A percentile compares a stretch with the other conserved stretches of the same genome.
phyloP scores from a whole-genome alignment of 2,888 invertebrate genomes.

The Helobdella robusta region DNA sequence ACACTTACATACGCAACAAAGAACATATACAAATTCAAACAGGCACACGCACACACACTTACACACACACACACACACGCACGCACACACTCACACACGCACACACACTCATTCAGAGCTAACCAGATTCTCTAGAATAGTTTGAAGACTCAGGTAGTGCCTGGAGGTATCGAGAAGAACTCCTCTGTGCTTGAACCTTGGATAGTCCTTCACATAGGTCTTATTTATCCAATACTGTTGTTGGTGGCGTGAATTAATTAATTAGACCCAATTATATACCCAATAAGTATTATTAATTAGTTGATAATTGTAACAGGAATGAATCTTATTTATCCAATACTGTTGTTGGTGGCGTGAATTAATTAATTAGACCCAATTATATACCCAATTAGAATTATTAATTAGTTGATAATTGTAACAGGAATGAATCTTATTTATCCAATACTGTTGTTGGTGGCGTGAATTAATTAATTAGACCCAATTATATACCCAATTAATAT shows the following conservation, averaged over 20 bases:
- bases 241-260: no score
- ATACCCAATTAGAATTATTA: no score
- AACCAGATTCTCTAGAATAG: slow-evolving; percentile 44
- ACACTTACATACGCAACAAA: not conserved
- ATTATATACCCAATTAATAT: no score
- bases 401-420: no score
- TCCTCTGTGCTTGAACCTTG: slow-evolving; percentile 46
- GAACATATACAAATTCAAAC: not conserved
- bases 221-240: slow-evolving; percentile 41
- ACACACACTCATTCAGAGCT: not conserved
- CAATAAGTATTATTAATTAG: no score
- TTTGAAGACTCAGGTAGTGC: slow-evolving; percentile 42
- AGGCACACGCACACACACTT: not conserved
- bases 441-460: slow-evolving; percentile 38
- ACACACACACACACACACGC: not conserved
- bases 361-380: no score
- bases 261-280: no score
- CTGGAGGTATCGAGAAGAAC: slow-evolving; percentile 46
- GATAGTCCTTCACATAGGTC: slow-evolving; percentile 42
- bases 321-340: slow-evolving; percentile 42
- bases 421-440: slow-evolving; percentile 41
- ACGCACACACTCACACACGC: not conserved
- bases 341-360: no score
- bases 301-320: no score
- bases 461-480: no score